phyloP scores from a whole-genome alignment of 2,113 vertebrate genomes.

The Gracilinanus agilis region DNA sequence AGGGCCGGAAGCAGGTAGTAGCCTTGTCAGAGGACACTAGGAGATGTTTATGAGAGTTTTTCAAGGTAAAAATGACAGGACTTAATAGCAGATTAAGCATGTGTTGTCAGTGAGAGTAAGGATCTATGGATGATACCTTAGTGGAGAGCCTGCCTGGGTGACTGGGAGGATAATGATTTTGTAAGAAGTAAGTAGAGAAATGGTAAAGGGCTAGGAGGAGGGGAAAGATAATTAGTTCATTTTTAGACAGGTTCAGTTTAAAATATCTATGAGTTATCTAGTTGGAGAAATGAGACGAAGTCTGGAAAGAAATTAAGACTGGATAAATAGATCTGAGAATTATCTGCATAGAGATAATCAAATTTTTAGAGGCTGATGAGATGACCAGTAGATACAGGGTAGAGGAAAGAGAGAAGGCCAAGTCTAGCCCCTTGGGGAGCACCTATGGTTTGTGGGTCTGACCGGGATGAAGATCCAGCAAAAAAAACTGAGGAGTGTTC shows the following conservation, averaged over 20 bases:
- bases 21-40: not conserved
- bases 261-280: not conserved
- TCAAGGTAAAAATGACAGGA: not conserved
- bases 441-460: not conserved
- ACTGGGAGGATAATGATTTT: not conserved
- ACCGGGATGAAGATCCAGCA: not conserved
- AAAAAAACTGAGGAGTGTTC: not conserved
- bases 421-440: not conserved
- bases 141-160: not conserved
- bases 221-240: not conserved
- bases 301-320: not conserved
- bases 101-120: not conserved
- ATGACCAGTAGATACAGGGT: not conserved
- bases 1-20: not conserved
- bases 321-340: not conserved
- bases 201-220: not conserved
- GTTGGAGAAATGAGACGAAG: not conserved
- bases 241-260: not conserved
- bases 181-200: not conserved
- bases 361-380: not conserved
- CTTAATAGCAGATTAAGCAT: not conserved
- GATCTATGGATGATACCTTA: not conserved
- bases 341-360: not conserved
- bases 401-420: not conserved
- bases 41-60: not conserved